Evolutionary conservation across 1,140 invertebrate species (phyloP), one percentile per base, ranked within the genome.

Genomic region (Lepidurus arcticus): DNA sequence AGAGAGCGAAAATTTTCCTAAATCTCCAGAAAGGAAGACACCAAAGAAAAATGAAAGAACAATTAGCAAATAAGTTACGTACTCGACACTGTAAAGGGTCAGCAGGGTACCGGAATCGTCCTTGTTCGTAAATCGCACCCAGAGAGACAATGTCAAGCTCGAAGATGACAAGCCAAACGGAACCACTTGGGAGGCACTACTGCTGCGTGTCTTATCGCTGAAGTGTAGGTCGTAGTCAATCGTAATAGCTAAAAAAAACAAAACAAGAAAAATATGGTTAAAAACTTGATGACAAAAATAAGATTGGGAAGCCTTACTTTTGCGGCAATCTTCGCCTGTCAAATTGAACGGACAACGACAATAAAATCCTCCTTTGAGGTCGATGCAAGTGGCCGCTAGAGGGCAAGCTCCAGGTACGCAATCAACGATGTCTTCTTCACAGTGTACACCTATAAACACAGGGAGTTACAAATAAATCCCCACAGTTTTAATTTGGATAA

Each of bases 201-300:
- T 95, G 11, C 94, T 90, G 73, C 84, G 84, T 42, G 90, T 87
- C 74, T 93, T 90, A 84, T 98, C 95, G 82, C 93, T 95, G 83
- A 98, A 96, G 88, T 94, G 95, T 1, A 98, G 85, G 83, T 98
- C 96, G 83, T 98, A 98, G 84, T 98, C 95, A 8, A 97, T 94
- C 86, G 95, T 95, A 76, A 98, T 95, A 11, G 92, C 92, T 94
- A 84, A 1, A 89, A 88, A 80, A 84, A 82, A 81, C 80, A 81
- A 78, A 77, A 80, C 77, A 78, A 9, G n/a, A 44, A 11, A 73
- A 74, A 34, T 34, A 34, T 3, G 34, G 34, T 34, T 34, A 34
- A 21, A 77, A 2, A 73, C 21, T 74, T 34, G n/a, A 1, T 65
- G 0, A 21, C 2, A 34, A 34, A 16, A 21, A 5, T 8, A 26